Base-by-base conservation (phyloP, 1,140 invertebrate species). In the Apis florea region DNA sequence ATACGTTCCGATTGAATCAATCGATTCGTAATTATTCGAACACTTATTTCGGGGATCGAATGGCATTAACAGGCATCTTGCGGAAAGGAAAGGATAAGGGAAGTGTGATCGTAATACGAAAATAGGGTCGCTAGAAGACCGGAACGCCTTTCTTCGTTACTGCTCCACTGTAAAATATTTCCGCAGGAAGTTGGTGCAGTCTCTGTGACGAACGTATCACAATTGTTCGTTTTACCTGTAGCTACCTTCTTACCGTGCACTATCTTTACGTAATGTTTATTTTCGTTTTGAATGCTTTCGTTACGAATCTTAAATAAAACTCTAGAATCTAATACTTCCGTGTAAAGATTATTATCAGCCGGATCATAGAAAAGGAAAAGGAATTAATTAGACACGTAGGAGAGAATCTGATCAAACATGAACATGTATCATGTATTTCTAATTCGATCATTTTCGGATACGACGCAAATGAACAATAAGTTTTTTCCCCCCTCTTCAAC, bases 151-250 rank as follows among this genome's bases (percentile, higher is more conserved):
- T 66, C 59, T 73, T 76, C 51, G 24, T 54, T 68, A 69, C 15
- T 64, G 58, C 15, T 69, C 54, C 66, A 53, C 79, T 76, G 83
- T 84, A 74, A 79, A 74, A 71, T 21, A 79, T 79, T 87, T 90
- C 89, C 89, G 85, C 77, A 90, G 90, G 90, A 91, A 86, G 85
- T 89, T 77, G 83, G 83, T 12, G 83, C 90, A 90, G 82, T 83
- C 81, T 63, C 87, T 89, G 87, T 91, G 84, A 90, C 90, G 83
- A 70, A 51, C 81, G 31, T 40, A 84, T 86, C 83, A 83, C 66
- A 68, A 40, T 63, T 63, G 72, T 82, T 40, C 47, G 17, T n/a
- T 79, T 67, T 47, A n/a, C 19, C 40, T 13, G 31, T 12, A 9
- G 21, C 31, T 21, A 31, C 19, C 9, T 19, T 67, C 40, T 67